Evolutionary conservation across 2,888 invertebrate genomes (phyloP).

Genomic region (Netelia melanura): DNA sequence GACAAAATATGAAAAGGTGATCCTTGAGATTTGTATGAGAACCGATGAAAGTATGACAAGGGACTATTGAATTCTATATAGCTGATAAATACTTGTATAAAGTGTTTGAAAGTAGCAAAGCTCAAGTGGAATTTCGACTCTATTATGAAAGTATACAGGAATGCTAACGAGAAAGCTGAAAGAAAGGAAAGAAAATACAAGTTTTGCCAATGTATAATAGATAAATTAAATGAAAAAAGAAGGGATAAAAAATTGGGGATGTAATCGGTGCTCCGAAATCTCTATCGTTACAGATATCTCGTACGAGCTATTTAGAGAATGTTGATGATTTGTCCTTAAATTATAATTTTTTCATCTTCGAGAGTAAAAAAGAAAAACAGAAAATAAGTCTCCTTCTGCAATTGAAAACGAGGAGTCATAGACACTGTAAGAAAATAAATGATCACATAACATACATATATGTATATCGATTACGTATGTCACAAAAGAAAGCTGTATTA

Average conservation of each 20-base stretch:
- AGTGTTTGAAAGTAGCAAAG: slow-evolving; percentile 54
- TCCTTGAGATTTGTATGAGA: slow-evolving; percentile 50
- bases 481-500: slow-evolving; percentile 57
- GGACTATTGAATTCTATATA: slow-evolving; percentile 46
- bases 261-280: slow-evolving; percentile 51
- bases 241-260: slow-evolving; percentile 1
- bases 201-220: slow-evolving; percentile 50
- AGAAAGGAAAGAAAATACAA: slow-evolving; percentile 12
- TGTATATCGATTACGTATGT: slow-evolving; percentile 63
- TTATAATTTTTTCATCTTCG: slow-evolving; percentile 64
- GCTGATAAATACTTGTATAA: slow-evolving; percentile 57
- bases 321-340: slow-evolving; percentile 52
- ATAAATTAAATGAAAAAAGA: slow-evolving; percentile 36
- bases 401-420: slow-evolving; percentile 67
- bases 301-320: slow-evolving; percentile 43
- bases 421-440: slow-evolving; percentile 49
- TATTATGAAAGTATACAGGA: slow-evolving; percentile 67
- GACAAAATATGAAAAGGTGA: slow-evolving; percentile 4
- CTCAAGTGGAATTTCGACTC: slow-evolving; percentile 56
- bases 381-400: slow-evolving; percentile 63
- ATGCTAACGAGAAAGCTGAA: slow-evolving; percentile 47
- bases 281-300: slow-evolving; percentile 62
- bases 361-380: slow-evolving; percentile 43
- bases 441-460: slow-evolving; percentile 61
- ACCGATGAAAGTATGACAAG: slow-evolving; percentile 57